Percentiles rank a stretch among this genome's conserved stretches.
phyloP scores from a whole-genome alignment of 2,113 vertebrate species.

The Bagarius yarrelli region DNA sequence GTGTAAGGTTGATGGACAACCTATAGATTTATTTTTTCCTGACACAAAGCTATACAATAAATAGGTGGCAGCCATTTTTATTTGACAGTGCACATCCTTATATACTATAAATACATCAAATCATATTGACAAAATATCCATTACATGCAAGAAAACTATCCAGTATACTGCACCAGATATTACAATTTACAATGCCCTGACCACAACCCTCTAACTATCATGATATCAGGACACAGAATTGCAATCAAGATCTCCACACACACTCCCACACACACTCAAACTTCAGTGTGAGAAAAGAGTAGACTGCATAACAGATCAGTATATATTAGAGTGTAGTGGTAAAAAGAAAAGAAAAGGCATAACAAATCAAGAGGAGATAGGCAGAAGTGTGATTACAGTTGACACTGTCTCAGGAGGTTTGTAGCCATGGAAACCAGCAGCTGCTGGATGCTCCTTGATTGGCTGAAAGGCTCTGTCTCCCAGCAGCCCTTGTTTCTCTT shows the following conservation, averaged over 20 bases:
- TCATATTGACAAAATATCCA: background rate
- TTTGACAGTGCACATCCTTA: background rate
- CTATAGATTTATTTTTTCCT: too few relatives aligned
- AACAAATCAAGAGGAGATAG: slow-evolving; percentile 52
- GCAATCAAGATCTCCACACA: slow-evolving; percentile 20
- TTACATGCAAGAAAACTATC: background rate
- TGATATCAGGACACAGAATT: slow-evolving; percentile 11
- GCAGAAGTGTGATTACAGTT: slow-evolving; percentile 67
- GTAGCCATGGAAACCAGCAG: slow-evolving; percentile 64
- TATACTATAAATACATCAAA: background rate
- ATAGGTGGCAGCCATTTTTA: background rate
- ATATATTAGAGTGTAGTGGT: slow-evolving; percentile 45
- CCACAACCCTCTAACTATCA: background rate
- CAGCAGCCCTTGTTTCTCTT: slow-evolving; percentile 59
- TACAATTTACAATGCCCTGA: background rate
- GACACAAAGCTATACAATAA: slow-evolving; percentile 1
- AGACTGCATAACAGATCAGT: slow-evolving; percentile 38
- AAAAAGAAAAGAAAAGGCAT: slow-evolving; percentile 45
- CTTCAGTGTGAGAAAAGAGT: background rate
- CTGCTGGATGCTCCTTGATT: slow-evolving; percentile 63
- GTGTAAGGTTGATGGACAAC: background rate
- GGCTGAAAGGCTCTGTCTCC: slow-evolving; percentile 60
- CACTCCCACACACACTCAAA: background rate
- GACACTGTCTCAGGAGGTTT: slow-evolving; percentile 65
- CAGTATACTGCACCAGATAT: background rate